Percentiles rank a stretch among this genome's conserved stretches.
phyloP scores from a whole-genome alignment of 1,140 invertebrate genomes.

The Spodoptera litura region DNA sequence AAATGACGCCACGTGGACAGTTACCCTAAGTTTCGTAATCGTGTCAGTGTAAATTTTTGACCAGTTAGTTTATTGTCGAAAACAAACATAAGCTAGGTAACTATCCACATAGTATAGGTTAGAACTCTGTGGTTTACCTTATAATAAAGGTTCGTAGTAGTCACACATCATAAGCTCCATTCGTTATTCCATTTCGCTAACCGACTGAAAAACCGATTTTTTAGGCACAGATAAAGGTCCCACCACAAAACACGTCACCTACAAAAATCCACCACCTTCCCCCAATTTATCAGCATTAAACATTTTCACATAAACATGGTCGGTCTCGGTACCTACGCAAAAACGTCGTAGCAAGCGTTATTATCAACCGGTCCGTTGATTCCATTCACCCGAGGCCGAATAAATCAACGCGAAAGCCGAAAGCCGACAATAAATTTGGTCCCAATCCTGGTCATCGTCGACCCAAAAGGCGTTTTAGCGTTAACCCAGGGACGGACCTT shows the following conservation, averaged over 20 bases:
- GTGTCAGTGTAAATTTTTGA: too few relatives aligned
- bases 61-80: too few relatives aligned
- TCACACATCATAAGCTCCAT: neutral
- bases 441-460: conserved; percentile 82
- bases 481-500: conserved; percentile 83
- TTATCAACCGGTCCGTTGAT: conserved; percentile 71
- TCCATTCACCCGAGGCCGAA: conserved; percentile 75
- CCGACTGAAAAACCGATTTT: neutral
- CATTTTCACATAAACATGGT: conserved; percentile 41
- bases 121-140: too few relatives aligned
- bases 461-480: conserved; percentile 79
- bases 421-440: conserved; percentile 82
- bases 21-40: too few relatives aligned
- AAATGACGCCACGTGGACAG: too few relatives aligned
- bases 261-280: conserved; percentile 19
- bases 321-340: conserved; percentile 4
- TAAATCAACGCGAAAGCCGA: conserved; percentile 80
- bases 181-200: neutral
- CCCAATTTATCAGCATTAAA: conserved; percentile 44
- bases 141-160: too few relatives aligned
- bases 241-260: neutral
- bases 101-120: too few relatives aligned
- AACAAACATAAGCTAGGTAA: too few relatives aligned
- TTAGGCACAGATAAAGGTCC: neutral
- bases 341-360: conserved; percentile 55